These are phyloP conservation scores for Rhadinocentrus ornatus DNA, from an alignment of 2,797 vertebrate genomes.

Conservation along the genomic window DNA sequence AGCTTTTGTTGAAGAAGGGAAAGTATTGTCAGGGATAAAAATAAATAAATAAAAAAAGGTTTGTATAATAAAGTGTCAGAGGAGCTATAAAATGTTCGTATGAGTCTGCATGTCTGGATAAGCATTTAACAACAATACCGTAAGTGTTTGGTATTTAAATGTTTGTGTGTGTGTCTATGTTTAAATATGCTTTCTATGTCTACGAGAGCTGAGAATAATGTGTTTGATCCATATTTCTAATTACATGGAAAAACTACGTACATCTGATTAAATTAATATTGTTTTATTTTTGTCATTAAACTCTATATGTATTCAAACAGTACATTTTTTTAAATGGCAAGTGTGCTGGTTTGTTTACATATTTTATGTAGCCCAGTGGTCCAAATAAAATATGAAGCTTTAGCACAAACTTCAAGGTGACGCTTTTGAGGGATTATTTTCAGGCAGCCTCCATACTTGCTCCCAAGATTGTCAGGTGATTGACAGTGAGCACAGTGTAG, in stretches of 20 bases:
- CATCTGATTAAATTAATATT: neutral
- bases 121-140: slow-evolving; percentile 20
- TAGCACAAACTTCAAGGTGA: slow-evolving; percentile 36
- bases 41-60: neutral
- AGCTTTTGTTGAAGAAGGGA: slow-evolving; percentile 58
- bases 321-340: neutral
- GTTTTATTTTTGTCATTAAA: neutral
- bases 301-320: neutral
- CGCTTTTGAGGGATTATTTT: slow-evolving; percentile 36
- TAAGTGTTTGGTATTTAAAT: slow-evolving; percentile 19
- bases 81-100: slow-evolving; percentile 1
- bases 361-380: neutral
- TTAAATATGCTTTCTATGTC: neutral
- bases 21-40: slow-evolving; percentile 46
- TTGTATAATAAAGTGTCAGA: slow-evolving; percentile 40
- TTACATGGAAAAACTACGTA: neutral
- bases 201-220: slow-evolving; percentile 7
- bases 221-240: neutral
- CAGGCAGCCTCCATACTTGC: slow-evolving; percentile 18
- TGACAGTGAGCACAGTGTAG: slow-evolving; percentile 47
- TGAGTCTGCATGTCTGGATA: neutral
- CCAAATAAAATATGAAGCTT: slow-evolving; percentile 1
- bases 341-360: neutral
- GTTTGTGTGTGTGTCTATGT: no score
- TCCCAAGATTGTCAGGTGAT: slow-evolving; percentile 33